A percentile compares a stretch with the other conserved stretches of the same genome.
These are phyloP conservation scores for Venustaconcha ellipsiformis DNA, from an alignment of 1,140 invertebrate species.

Conservation along the genomic window DNA sequence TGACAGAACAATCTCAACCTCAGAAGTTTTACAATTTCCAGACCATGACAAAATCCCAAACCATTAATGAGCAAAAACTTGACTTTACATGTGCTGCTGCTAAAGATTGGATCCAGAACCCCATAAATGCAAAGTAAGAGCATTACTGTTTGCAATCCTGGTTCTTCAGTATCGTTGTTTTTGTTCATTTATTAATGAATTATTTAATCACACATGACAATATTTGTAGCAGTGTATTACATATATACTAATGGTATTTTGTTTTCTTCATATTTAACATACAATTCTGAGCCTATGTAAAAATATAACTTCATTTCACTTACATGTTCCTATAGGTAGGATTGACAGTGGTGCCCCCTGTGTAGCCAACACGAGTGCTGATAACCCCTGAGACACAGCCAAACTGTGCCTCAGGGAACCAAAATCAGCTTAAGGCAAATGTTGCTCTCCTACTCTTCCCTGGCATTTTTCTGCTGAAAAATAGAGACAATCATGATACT, in stretches of 20 bases:
- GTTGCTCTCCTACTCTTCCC: slow-evolving; percentile 74
- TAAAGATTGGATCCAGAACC: no score
- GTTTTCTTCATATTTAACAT: neutral
- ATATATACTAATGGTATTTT: neutral
- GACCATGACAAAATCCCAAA: no score
- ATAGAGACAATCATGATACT: neutral
- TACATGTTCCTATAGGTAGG: slow-evolving; percentile 91
- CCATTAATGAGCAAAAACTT: no score
- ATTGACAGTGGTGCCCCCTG: slow-evolving; percentile 84
- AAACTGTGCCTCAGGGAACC: slow-evolving; percentile 93
- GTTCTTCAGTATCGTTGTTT: neutral
- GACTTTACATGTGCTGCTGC: no score
- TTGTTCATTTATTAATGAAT: neutral
- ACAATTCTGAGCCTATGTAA: neutral
- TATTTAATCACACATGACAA: neutral
- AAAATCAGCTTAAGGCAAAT: slow-evolving; percentile 97
- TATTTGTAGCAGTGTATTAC: neutral
- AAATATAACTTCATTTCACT: slow-evolving; percentile 61
- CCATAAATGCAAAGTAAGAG: neutral
- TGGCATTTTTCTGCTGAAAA: slow-evolving; percentile 11
- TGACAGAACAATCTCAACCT: no score
- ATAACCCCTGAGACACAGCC: slow-evolving; percentile 87
- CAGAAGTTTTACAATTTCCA: no score
- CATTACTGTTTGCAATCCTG: neutral
- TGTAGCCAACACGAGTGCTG: slow-evolving; percentile 93